Evolutionary conservation across 2,797 vertebrate species (phyloP).

Genomic region (Sebastes diaconus): DNA sequence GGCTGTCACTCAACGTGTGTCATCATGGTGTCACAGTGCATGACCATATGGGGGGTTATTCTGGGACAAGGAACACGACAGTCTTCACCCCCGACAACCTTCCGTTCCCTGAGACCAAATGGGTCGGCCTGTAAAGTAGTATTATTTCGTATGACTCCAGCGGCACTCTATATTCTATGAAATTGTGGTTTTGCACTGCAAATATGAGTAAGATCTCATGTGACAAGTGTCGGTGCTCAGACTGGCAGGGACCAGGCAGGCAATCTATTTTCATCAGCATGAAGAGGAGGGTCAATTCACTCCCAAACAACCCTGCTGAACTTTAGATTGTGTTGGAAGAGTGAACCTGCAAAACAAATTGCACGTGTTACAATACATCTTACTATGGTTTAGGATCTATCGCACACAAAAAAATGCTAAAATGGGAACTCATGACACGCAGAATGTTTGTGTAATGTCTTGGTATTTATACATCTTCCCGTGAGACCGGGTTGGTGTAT

Average conservation of each 20-base stretch:
- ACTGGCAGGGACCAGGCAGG: constrained; percentile 37
- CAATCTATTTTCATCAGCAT: constrained; percentile 71
- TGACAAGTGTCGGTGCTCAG: constrained; percentile 60
- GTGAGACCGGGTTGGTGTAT: too few relatives aligned
- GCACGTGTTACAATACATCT: too few relatives aligned
- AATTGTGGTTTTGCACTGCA: constrained; percentile 62
- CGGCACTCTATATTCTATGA: constrained; percentile 51
- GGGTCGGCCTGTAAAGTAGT: neutral
- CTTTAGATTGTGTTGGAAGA: neutral
- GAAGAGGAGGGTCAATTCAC: constrained; percentile 48
- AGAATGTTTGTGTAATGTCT: too few relatives aligned
- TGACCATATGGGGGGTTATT: too few relatives aligned
- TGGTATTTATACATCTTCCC: too few relatives aligned
- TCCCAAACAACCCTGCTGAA: constrained; percentile 14
- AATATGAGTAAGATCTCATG: constrained; percentile 61
- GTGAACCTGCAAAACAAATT: neutral
- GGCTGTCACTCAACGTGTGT: too few relatives aligned
- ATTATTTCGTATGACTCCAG: constrained; percentile 22
- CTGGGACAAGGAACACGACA: too few relatives aligned
- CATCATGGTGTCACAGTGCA: too few relatives aligned
- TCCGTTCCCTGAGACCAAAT: neutral
- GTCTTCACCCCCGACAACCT: neutral
- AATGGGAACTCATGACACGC: too few relatives aligned
- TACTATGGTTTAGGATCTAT: too few relatives aligned
- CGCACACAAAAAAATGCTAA: too few relatives aligned